Conservation (phyloP, 2,797 vertebrate species). For the Malacoraja senta region DNA sequence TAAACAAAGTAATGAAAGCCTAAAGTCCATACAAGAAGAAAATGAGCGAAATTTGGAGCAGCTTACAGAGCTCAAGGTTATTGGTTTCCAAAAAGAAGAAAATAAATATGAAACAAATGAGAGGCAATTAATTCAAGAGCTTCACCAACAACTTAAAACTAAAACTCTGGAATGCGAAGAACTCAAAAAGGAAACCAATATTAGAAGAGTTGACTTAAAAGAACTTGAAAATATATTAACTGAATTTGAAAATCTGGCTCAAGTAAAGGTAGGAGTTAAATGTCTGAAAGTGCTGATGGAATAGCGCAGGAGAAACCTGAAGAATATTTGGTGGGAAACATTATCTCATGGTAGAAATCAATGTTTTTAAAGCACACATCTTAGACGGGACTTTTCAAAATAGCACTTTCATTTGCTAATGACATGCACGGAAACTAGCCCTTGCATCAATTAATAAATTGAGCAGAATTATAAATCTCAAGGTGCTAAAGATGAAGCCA, state of each 20-base stretch:
- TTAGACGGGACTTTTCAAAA: too few relatives aligned
- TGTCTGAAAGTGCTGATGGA: conserved; percentile 49
- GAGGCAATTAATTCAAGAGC: conserved; percentile 56
- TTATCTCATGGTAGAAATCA: too few relatives aligned
- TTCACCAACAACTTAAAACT: conserved; percentile 54
- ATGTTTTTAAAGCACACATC: too few relatives aligned
- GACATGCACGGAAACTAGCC: too few relatives aligned
- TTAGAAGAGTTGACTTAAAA: conserved; percentile 46
- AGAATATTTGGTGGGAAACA: conserved; percentile 50
- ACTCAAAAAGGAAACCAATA: conserved; percentile 57
- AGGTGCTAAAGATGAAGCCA: too few relatives aligned
- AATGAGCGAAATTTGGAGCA: conserved; percentile 48
- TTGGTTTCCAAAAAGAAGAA: conserved; percentile 43
- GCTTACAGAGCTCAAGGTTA: conserved; percentile 48
- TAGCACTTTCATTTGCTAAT: too few relatives aligned
- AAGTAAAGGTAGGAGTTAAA: conserved; percentile 48
- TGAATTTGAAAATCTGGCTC: conserved; percentile 53
- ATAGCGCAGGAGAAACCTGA: conserved; percentile 52
- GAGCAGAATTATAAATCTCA: too few relatives aligned
- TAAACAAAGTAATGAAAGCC: conserved; percentile 52
- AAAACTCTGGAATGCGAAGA: conserved; percentile 60
- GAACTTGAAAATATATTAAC: conserved; percentile 51
- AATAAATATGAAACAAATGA: conserved; percentile 45
- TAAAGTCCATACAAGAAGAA: conserved; percentile 48
- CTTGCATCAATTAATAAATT: too few relatives aligned